A percentile compares a stretch with the other conserved stretches of the same genome.
phyloP scores from a whole-genome alignment of 2,797 vertebrate genomes.

The Micropoecilia bifurca region DNA sequence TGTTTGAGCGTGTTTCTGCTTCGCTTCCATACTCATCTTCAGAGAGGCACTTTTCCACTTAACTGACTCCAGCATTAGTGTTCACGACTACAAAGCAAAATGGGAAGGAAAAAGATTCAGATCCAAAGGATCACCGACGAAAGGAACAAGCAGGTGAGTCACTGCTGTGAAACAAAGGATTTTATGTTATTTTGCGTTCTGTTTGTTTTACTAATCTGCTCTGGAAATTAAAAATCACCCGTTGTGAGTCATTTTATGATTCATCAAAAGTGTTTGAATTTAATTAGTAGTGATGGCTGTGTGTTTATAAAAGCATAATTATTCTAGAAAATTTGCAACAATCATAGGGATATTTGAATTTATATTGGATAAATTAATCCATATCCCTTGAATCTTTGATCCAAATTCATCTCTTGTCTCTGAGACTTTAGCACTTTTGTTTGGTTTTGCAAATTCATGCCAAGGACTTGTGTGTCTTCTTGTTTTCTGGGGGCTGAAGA shows the following conservation, averaged over 20 bases:
- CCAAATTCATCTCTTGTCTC: neutral
- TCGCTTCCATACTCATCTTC: slow-evolving; percentile 51
- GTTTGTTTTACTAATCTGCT: neutral
- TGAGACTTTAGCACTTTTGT: neutral
- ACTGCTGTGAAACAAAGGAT: neutral
- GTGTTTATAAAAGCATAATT: neutral
- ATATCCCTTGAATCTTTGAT: neutral
- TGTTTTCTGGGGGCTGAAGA: neutral
- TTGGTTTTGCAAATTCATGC: neutral
- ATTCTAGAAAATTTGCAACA: neutral
- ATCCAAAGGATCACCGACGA: slow-evolving; percentile 97
- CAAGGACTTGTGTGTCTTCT: neutral
- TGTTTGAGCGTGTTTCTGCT: slow-evolving; percentile 63
- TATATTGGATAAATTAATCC: neutral
- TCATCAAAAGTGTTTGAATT: neutral
- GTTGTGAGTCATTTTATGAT: slow-evolving; percentile 2
- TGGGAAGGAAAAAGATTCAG: slow-evolving; percentile 98
- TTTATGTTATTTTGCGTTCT: neutral
- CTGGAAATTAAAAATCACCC: neutral
- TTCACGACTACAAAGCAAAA: slow-evolving; percentile 75
- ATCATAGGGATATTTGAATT: neutral
- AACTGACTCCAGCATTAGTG: slow-evolving; percentile 59
- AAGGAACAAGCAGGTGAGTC: slow-evolving; percentile 91
- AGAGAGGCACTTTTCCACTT: slow-evolving; percentile 59
- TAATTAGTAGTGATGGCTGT: neutral